Conservation (phyloP, 1,140 invertebrate species). For the Oryctes rhinoceros region DNA sequence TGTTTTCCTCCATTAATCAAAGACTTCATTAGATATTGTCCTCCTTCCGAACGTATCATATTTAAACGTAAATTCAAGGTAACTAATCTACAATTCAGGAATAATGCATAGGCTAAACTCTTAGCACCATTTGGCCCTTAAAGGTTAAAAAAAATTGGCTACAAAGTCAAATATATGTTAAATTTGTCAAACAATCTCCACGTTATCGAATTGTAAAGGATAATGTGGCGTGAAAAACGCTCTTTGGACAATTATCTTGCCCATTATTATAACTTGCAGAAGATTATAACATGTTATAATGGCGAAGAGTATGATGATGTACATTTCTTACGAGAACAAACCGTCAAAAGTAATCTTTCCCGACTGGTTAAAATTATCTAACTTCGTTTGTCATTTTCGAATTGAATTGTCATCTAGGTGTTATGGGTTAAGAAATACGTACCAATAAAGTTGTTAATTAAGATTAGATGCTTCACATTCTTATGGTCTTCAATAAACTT, state of each 20-base stretch:
- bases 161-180: background rate
- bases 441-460: slow-evolving; percentile 64
- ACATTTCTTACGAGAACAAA: background rate
- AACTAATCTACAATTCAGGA: background rate
- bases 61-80: slow-evolving; percentile 32
- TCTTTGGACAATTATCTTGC: background rate
- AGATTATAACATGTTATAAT: slow-evolving; percentile 7
- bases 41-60: slow-evolving; percentile 40
- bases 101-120: slow-evolving; percentile 41
- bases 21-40: slow-evolving; percentile 40
- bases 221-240: background rate
- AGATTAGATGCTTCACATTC: slow-evolving; percentile 58
- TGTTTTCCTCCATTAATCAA: slow-evolving; percentile 13
- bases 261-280: background rate
- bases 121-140: slow-evolving; percentile 43
- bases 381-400: too few relatives aligned
- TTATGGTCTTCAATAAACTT: slow-evolving; percentile 62
- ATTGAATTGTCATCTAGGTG: too few relatives aligned
- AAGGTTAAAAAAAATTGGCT: slow-evolving; percentile 17
- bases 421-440: slow-evolving; percentile 40
- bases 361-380: too few relatives aligned
- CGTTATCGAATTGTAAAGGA: background rate
- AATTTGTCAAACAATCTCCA: background rate
- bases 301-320: background rate
- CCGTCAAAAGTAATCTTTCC: background rate